Percentiles rank a stretch among this genome's conserved stretches.
Conservation (phyloP, 2,888 invertebrate genomes). For the Adineta ricciae region DNA sequence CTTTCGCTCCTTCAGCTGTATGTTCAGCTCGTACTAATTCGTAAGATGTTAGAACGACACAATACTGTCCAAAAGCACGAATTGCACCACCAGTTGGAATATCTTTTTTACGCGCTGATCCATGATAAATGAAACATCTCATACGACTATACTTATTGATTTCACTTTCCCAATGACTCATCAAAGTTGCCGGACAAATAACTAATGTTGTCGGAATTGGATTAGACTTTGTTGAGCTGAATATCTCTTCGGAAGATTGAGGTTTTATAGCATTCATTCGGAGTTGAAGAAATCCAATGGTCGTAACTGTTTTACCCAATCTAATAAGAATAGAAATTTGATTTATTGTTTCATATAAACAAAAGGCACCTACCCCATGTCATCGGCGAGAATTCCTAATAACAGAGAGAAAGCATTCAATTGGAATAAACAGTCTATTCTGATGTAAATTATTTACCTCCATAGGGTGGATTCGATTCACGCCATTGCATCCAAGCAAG, state of each 20-base stretch:
- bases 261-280: constrained; percentile 41
- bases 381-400: constrained; percentile 67
- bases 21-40: constrained; percentile 56
- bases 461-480: not conserved
- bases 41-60: constrained; percentile 82
- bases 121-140: constrained; percentile 67
- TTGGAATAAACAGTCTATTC: not conserved
- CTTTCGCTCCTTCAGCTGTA: constrained; percentile 35
- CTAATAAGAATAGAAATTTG: constrained; percentile 53
- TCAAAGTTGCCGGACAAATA: constrained; percentile 77
- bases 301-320: constrained; percentile 53
- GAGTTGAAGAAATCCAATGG: constrained; percentile 49
- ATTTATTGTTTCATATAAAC: not conserved
- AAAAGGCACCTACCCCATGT: not conserved
- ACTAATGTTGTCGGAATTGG: constrained; percentile 56
- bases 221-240: not conserved
- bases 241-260: constrained; percentile 32
- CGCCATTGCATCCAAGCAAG: constrained; percentile 4
- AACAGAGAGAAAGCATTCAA: not conserved
- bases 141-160: constrained; percentile 54
- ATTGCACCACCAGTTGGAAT: constrained; percentile 39
- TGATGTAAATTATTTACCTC: not conserved
- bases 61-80: constrained; percentile 57
- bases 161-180: constrained; percentile 80
- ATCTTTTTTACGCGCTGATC: constrained; percentile 60